A percentile compares a stretch with the other conserved stretches of the same genome.
These are phyloP conservation scores for Podarcis muralis DNA, from an alignment of 2,113 vertebrate genomes.

Conservation along the genomic window DNA sequence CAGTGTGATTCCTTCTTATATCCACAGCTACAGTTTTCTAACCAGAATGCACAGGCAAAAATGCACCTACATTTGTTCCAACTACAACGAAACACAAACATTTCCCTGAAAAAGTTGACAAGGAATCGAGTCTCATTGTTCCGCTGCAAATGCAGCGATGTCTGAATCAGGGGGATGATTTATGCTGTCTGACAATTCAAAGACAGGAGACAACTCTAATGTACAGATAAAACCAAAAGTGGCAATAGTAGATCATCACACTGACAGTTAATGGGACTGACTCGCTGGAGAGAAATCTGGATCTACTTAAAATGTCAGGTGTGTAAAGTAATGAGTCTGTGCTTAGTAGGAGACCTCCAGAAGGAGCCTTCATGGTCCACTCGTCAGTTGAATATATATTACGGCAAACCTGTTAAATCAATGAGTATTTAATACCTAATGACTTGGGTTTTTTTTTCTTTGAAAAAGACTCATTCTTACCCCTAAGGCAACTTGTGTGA, in stretches of 20 bases:
- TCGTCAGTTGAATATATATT: slow-evolving; percentile 63
- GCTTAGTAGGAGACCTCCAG: slow-evolving; percentile 63
- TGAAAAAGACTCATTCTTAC: not conserved
- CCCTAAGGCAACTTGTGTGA: slow-evolving; percentile 19
- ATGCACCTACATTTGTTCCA: not conserved
- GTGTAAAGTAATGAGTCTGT: slow-evolving; percentile 61
- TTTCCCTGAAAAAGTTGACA: slow-evolving; percentile 36
- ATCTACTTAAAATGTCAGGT: slow-evolving; percentile 65
- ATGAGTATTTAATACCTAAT: slow-evolving; percentile 66
- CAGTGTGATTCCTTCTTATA: not conserved
- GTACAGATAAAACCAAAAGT: slow-evolving; percentile 55
- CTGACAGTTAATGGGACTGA: slow-evolving; percentile 53
- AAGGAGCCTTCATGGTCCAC: slow-evolving; percentile 67
- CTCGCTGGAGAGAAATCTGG: slow-evolving; percentile 59
- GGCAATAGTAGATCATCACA: slow-evolving; percentile 53
- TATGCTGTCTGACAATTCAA: slow-evolving; percentile 50
- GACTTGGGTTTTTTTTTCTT: not conserved
- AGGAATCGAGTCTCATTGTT: not conserved
- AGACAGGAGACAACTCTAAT: slow-evolving; percentile 59
- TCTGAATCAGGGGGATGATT: slow-evolving; percentile 45
- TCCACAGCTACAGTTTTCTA: not conserved
- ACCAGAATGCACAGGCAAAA: not conserved
- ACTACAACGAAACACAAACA: not conserved
- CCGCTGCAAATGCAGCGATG: not conserved
- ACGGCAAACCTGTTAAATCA: slow-evolving; percentile 73